phyloP scores from a whole-genome alignment of 2,888 invertebrate genomes.

The Archips xylosteana region DNA sequence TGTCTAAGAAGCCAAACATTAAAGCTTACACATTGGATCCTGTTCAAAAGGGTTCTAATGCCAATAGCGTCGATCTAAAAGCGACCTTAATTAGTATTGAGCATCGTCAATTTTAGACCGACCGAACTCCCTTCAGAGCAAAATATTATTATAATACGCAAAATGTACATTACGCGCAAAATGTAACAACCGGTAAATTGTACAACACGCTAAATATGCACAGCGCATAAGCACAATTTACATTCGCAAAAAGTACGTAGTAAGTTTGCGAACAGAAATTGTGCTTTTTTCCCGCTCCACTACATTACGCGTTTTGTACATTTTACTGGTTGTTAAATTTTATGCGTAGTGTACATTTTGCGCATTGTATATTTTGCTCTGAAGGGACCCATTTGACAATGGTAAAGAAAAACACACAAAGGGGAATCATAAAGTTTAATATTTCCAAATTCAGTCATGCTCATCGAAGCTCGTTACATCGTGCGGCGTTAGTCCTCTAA shows the following conservation, averaged over 20 bases:
- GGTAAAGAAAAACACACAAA: constrained; percentile 70
- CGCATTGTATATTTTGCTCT: too few species aligned
- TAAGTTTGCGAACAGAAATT: too few species aligned
- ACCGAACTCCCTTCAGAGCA: background rate
- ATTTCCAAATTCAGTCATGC: constrained; percentile 78
- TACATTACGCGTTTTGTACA: too few species aligned
- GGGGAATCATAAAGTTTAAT: constrained; percentile 58
- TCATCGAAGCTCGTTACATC: constrained; percentile 66
- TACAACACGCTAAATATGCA: too few species aligned
- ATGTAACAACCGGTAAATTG: too few species aligned
- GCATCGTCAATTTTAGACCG: background rate
- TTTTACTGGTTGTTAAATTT: too few species aligned
- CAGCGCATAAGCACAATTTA: too few species aligned
- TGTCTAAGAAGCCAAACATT: constrained; percentile 41
- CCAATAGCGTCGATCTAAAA: constrained; percentile 24
- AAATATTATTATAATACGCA: too few species aligned
- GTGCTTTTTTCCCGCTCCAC: too few species aligned
- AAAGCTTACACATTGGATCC: constrained; percentile 38
- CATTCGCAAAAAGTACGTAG: too few species aligned
- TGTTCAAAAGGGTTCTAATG: constrained; percentile 38
- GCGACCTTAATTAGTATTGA: background rate
- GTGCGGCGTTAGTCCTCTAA: constrained; percentile 70
- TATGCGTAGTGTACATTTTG: too few species aligned
- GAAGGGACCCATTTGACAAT: constrained; percentile 47
- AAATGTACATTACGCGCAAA: too few species aligned